Base-by-base conservation (phyloP, 2,888 invertebrate genomes). In the Drosophila incognita region DNA sequence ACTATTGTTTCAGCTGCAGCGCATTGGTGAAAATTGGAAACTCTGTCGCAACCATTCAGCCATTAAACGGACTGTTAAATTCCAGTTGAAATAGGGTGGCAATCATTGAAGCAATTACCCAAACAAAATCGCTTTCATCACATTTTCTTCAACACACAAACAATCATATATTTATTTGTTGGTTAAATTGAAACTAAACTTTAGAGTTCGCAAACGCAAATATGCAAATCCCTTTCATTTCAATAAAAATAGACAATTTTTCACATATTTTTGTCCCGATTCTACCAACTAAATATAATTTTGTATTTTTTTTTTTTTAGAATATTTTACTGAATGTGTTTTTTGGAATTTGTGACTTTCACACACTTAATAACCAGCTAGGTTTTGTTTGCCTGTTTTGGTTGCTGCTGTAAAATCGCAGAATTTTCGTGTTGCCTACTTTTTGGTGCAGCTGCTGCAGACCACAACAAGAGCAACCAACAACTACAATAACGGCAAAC, bases 391-490 rank as follows among this genome's bases (percentile, higher is more conserved):
- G 46, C 29, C 48, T 29, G 48, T 8, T 58, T n/a, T 49, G 36
- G 27, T 42, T 49, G 40, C 29, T 18, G 48, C 61, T 49, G 4
- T 24, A 21, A 48, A 70, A 70, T 63, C 57, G 48, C 24, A 24
- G 33, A 42, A 54, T 36, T 53, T 78, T 63, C 31, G 58, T 63
- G 52, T 74, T 79, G 75, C 56, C 66, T 67, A 83, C 65, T 65
- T 83, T 75, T 60, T 56, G 65, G 68, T 53, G 69, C 87, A 74
- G 51, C 69, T 57, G 57, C 62, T 56, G 64, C 35, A 52, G 2
- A 42, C 70, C 42, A 48, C 60, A 70, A 33, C 8, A 11, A 31
- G 29, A 13, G 21, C 56, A 67, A 36, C 13, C 24, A 21, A 27
- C 54, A 54, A 40, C 70, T 33, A 49, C 61, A 71, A 36, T 2